Base-by-base conservation (phyloP, 2,888 invertebrate species). In the Mesochorus sp. region DNA sequence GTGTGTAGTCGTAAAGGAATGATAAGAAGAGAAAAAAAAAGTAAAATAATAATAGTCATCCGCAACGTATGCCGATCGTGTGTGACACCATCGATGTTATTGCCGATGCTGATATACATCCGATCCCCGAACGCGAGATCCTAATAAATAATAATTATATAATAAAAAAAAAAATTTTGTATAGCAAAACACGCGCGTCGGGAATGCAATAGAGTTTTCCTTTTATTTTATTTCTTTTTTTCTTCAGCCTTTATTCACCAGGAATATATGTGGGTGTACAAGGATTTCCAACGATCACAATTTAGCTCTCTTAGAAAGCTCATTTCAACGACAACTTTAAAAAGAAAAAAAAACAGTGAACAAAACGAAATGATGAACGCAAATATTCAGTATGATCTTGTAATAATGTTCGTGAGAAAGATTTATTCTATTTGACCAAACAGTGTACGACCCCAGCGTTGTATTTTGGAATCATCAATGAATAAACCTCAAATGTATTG, bases 1-100 rank as follows among this genome's bases (percentile, higher is more conserved):
- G 90, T 90, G 89, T 89, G 89, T 90, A 89, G 89, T 88, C 87
- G 85, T 90, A 87, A 81, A 83, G 80, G 84, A 85, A 83, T 84
- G 84, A 84, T 86, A 82, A 80, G 81, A 79, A 76, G 62, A 80
- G 76, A 61, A 77, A 72, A 79, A 67, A 75, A 73, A 76, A 79
- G 79, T 68, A 67, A 76, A 47, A 66, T 73, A 39, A 59, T 74
- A 80, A 71, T 75, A 80, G 77, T 75, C 80, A 81, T 74, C 68
- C 70, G 68, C 80, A 80, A 81, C n/a, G n/a, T 73, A 78, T 47
- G 68, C 80, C 81, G 80, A 79, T 71, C 39, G 47, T 81, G 71
- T 67, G 62, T 71, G 55, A 62, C 44, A 70, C 62, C 26, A 71
- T 62, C 76, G 47, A 70, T 71, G 74, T 80, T 71, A 75, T 81